Conservation (phyloP, 2,888 invertebrate genomes). For the Amphiduros pacificus region DNA sequence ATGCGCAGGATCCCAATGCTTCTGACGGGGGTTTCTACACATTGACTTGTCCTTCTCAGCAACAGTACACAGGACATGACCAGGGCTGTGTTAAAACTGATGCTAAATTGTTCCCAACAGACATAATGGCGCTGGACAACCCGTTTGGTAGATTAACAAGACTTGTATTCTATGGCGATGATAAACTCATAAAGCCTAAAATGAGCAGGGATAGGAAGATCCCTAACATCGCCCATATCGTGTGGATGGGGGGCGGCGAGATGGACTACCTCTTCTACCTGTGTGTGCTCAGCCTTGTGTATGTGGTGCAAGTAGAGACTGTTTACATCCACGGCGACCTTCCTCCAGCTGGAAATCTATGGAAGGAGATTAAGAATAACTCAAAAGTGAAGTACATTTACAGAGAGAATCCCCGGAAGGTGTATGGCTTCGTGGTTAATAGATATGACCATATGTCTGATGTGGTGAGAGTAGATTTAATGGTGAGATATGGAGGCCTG, state of each 20-base stretch:
- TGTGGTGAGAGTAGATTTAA: conserved; percentile 49
- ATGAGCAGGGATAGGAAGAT: conserved; percentile 33
- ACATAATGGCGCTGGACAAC: conserved; percentile 37
- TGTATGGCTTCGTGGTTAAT: conserved; percentile 38
- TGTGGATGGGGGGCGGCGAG: conserved; percentile 46
- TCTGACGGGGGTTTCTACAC: too few species aligned
- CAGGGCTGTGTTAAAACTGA: conserved; percentile 17
- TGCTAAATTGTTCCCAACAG: conserved; percentile 34
- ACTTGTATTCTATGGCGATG: conserved; percentile 37
- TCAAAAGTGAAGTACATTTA: conserved; percentile 31
- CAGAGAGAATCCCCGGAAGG: conserved; percentile 25
- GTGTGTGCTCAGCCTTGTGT: conserved; percentile 46
- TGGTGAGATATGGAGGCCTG: conserved; percentile 54
- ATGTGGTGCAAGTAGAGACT: conserved; percentile 38
- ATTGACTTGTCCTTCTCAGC: background rate
- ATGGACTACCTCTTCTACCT: conserved; percentile 52
- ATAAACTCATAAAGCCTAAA: conserved; percentile 26
- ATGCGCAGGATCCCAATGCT: too few species aligned
- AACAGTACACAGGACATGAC: background rate
- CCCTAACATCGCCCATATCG: conserved; percentile 52
- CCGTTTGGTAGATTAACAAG: conserved; percentile 34
- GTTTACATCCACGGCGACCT: conserved; percentile 49
- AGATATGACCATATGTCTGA: conserved; percentile 51
- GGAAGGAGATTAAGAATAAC: conserved; percentile 38
- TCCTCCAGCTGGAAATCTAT: conserved; percentile 41